These are phyloP conservation scores for Campoplex capitator DNA, from an alignment of 2,888 invertebrate genomes.

Conservation along the genomic window DNA sequence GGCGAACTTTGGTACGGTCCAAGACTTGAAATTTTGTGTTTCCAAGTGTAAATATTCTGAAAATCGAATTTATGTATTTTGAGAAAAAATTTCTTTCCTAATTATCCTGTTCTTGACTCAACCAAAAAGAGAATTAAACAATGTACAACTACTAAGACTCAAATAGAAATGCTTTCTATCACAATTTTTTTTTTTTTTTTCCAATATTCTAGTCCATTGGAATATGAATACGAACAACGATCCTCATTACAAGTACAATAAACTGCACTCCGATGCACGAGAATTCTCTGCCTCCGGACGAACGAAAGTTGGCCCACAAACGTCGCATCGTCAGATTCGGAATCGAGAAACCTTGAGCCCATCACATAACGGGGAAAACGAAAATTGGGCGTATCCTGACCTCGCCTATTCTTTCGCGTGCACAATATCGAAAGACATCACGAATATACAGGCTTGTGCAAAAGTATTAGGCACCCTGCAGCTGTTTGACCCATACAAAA, in stretches of 20 bases:
- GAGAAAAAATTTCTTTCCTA: too few species aligned
- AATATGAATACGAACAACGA: neutral
- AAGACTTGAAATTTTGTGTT: too few species aligned
- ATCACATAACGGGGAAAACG: conserved; percentile 32
- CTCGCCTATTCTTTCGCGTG: conserved; percentile 51
- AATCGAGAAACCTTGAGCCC: conserved; percentile 49
- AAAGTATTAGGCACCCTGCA: too few species aligned
- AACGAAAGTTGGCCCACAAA: conserved; percentile 44
- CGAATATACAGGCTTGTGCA: neutral
- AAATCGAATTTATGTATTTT: too few species aligned
- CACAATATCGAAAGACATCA: conserved; percentile 49
- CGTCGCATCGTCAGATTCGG: conserved; percentile 32
- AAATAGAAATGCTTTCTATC: neutral
- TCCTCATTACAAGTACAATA: neutral
- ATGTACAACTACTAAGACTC: too few species aligned
- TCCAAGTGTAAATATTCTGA: too few species aligned
- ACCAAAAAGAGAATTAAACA: too few species aligned
- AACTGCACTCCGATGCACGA: neutral
- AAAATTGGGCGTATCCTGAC: conserved; percentile 38
- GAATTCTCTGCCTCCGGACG: conserved; percentile 12
- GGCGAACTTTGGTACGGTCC: too few species aligned
- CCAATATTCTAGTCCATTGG: neutral
- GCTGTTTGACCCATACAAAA: too few species aligned
- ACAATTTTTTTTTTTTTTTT: neutral
- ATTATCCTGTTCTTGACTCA: too few species aligned